These are phyloP conservation scores for Mustela nigripes DNA, from an alignment of 2,113 vertebrate species.

Conservation along the genomic window DNA sequence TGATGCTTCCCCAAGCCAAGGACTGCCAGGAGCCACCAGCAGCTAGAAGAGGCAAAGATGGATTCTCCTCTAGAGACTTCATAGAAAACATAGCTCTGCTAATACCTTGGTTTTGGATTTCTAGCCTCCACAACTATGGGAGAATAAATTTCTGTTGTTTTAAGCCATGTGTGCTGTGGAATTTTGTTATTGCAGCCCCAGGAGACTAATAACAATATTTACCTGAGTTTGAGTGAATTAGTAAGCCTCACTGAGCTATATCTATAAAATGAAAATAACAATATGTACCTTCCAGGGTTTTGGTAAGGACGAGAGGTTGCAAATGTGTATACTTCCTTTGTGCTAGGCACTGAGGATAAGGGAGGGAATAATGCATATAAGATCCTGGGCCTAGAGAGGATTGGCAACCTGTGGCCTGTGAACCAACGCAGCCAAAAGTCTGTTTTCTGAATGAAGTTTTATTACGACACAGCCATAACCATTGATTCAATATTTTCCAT, in stretches of 20 bases:
- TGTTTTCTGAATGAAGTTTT: constrained; percentile 49
- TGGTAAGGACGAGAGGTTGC: background rate
- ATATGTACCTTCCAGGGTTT: background rate
- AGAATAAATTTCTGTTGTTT: background rate
- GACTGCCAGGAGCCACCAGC: background rate
- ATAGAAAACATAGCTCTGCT: background rate
- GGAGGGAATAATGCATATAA: background rate
- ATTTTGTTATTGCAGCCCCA: background rate
- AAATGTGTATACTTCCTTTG: background rate
- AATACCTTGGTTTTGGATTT: background rate
- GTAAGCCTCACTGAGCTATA: background rate
- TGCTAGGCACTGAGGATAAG: background rate
- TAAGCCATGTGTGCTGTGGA: background rate
- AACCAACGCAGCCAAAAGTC: background rate
- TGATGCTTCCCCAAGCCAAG: background rate
- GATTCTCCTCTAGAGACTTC: background rate
- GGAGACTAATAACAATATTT: background rate
- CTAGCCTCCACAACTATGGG: background rate
- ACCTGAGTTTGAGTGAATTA: background rate
- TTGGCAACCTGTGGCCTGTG: background rate
- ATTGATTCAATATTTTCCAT: background rate
- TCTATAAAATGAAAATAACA: constrained; percentile 34
- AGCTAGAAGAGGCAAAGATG: background rate
- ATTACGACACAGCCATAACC: background rate
- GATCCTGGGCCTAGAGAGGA: background rate